Evolutionary conservation across 1,140 invertebrate species (phyloP).

Genomic region (Halesus radiatus): DNA sequence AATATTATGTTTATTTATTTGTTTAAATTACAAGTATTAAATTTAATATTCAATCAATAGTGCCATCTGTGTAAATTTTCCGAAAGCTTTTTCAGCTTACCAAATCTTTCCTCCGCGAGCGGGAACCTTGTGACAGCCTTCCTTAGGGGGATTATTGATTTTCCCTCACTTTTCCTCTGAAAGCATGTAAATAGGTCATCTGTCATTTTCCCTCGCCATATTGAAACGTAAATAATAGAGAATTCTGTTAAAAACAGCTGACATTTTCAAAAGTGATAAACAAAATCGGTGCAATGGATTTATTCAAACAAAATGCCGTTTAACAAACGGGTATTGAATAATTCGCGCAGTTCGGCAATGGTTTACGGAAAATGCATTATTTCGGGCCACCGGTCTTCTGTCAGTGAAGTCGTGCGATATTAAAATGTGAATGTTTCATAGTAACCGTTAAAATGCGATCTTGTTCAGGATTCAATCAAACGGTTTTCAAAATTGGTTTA

Average conservation of each 20-base stretch:
- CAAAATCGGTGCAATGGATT: not conserved
- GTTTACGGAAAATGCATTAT: not conserved
- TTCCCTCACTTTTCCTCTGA: constrained; percentile 7
- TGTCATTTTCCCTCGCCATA: constrained; percentile 15
- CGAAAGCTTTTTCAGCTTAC: not conserved
- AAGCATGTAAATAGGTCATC: constrained; percentile 31
- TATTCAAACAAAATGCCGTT: constrained; percentile 6
- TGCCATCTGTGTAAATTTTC: constrained; percentile 16
- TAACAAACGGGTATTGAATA: not conserved
- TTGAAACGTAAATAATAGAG: constrained; percentile 20
- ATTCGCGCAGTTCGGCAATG: not conserved
- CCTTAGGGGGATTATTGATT: constrained; percentile 36
- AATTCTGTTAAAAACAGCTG: not conserved
- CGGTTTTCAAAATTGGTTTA: constrained; percentile 37
- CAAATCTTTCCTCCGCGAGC: not conserved
- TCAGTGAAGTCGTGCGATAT: constrained; percentile 37
- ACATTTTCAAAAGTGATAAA: not conserved
- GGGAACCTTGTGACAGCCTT: not conserved
- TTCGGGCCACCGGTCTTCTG: constrained; percentile 23
- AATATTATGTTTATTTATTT: too few species aligned
- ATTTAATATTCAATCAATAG: not conserved
- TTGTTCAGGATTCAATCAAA: constrained; percentile 33
- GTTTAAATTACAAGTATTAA: too few species aligned
- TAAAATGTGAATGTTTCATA: constrained; percentile 20
- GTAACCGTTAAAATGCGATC: constrained; percentile 11